Base-by-base conservation (phyloP, 2,797 vertebrate genomes). In the Champsocephalus esox region DNA sequence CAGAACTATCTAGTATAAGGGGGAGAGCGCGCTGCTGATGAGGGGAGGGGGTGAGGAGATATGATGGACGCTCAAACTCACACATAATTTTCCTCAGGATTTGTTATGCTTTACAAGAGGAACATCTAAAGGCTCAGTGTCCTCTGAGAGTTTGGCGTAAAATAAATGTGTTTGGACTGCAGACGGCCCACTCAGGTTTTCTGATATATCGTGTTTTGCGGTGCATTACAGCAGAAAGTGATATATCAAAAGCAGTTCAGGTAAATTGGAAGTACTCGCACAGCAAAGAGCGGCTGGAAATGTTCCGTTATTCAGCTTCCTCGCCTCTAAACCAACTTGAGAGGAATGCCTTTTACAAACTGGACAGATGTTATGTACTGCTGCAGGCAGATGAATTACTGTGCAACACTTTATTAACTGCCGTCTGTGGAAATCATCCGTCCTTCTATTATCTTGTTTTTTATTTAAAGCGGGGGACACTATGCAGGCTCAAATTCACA, bases 141-240 rank as follows among this genome's bases (percentile, higher is more conserved):
- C 85, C 85, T 77, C 57, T 13, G 59, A 67, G 80, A 84, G 86
- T 82, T 75, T 78, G 78, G 76, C 80, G 80, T 34, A 75, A 84
- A 90, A 91, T 81, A 86, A 84, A 88, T 87, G 85, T 83, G 81
- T 89, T 85, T 86, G 79, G 89, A 82, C 75, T 88, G 85, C 82
- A 87, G 84, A 90, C 86, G 82, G 90, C 86, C 88, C 88, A 88
- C 90, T 87, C 86, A 90, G 90, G 90, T 88, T 82, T 88, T 84
- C 85, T 95, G 91, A 94, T 94, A 94, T 94, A 94, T 94, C 71
- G 90, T 70, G 72, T 77, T 87, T 90, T 91, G 87, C 70, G 77
- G 81, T 77, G 79, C 86, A 91, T 91, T 85, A 88, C 61, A 72
- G 90, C 87, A 66, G 82, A 89, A 84, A 85, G 92, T 91, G 74